These are phyloP conservation scores for Spinus olivaceus DNA, from an alignment of 2,797 vertebrate genomes.

Conservation along the genomic window DNA sequence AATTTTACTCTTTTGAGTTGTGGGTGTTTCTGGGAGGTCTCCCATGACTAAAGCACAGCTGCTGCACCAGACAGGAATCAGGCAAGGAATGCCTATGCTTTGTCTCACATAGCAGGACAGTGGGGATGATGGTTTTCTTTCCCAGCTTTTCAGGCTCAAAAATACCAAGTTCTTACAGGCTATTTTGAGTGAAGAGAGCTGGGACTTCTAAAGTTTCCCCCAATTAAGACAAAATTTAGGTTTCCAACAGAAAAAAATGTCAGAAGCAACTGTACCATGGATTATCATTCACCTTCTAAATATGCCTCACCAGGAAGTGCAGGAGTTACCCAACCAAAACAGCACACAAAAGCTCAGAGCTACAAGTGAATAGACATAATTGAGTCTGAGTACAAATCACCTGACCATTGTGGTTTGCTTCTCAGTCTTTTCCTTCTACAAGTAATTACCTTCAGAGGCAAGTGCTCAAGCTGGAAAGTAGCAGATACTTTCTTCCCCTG, in stretches of 20 bases:
- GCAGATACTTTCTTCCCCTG: not conserved
- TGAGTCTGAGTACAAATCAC: not conserved
- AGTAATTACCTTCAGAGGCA: not conserved
- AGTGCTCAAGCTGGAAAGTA: not conserved
- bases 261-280: not conserved
- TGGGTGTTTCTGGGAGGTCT: not conserved
- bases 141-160: not conserved
- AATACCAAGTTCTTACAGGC: not conserved
- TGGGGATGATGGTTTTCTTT: not conserved
- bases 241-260: not conserved
- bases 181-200: not conserved
- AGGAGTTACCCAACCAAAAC: not conserved
- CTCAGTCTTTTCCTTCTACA: not conserved
- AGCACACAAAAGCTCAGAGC: not conserved
- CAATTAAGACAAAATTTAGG: not conserved
- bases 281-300: not conserved
- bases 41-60: not conserved
- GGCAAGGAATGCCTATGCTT: not conserved
- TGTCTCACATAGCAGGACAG: not conserved
- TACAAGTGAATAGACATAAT: not conserved
- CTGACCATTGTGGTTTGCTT: not conserved
- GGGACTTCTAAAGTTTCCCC: not conserved
- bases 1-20: not conserved
- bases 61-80: not conserved
- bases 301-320: not conserved